Conservation (phyloP, 2,113 vertebrate genomes). For the Podilymbus podiceps region DNA sequence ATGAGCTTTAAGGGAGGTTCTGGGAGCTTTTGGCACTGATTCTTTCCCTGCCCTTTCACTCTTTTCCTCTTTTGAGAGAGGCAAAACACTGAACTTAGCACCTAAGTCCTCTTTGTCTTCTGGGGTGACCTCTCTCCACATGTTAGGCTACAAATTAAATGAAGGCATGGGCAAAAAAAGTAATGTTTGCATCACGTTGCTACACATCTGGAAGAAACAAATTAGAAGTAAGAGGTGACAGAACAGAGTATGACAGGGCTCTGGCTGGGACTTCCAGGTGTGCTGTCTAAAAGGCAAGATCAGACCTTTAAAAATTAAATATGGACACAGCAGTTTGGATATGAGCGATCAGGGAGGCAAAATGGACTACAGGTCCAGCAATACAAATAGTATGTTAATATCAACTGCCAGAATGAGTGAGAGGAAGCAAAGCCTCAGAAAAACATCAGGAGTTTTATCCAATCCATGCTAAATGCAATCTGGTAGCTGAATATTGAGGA, state of each 20-base stretch:
- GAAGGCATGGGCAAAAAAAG: background rate
- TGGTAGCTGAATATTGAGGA: background rate
- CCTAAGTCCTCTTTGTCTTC: background rate
- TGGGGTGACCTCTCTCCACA: accelerated
- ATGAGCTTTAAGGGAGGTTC: background rate
- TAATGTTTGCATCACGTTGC: background rate
- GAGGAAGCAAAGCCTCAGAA: background rate
- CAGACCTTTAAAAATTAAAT: background rate
- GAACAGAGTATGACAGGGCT: background rate
- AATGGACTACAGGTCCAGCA: background rate
- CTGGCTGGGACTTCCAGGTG: background rate
- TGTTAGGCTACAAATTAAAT: background rate
- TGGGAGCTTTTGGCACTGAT: background rate
- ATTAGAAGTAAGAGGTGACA: background rate
- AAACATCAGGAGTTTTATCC: background rate
- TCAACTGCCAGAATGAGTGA: background rate
- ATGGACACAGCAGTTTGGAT: background rate
- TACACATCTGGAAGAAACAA: background rate
- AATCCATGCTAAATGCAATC: background rate
- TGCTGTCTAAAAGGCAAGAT: background rate
- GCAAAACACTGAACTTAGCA: background rate
- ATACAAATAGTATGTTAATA: background rate
- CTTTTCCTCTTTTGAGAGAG: background rate
- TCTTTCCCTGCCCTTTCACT: background rate
- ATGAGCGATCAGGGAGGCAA: background rate